Evolutionary conservation across 2,113 vertebrate species (phyloP).

Genomic region (Nannobrachium achirus): DNA sequence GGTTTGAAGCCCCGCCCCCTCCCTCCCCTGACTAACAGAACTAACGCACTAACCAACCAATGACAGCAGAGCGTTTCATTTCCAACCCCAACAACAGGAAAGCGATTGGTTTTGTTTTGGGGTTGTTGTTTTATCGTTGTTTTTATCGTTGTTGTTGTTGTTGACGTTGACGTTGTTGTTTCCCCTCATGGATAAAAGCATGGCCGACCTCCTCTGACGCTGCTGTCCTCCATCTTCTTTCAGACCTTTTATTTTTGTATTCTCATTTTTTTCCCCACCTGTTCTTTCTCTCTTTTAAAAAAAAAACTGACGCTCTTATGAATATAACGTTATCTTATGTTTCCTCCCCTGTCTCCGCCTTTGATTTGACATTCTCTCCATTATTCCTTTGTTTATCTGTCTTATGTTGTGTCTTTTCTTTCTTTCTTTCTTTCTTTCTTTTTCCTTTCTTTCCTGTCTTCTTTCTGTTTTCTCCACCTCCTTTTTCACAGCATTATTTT

Average conservation of each 20-base stretch:
- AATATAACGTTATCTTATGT: slow-evolving; percentile 95
- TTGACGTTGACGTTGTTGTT: slow-evolving; percentile 64
- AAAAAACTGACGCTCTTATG: slow-evolving; percentile 82
- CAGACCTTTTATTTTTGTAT: slow-evolving; percentile 54
- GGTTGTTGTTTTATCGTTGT: slow-evolving; percentile 62
- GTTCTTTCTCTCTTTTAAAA: slow-evolving; percentile 49
- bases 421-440: slow-evolving; percentile 46
- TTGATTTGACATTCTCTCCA: slow-evolving; percentile 70
- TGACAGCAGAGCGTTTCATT: slow-evolving; percentile 51
- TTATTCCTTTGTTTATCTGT: slow-evolving; percentile 82
- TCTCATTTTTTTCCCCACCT: slow-evolving; percentile 47
- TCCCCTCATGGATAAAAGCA: slow-evolving; percentile 75
- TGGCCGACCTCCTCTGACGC: slow-evolving; percentile 73
- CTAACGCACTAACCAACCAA: slow-evolving; percentile 74
- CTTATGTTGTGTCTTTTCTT: slow-evolving; percentile 86
- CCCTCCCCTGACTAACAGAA: slow-evolving; percentile 65
- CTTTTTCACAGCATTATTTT: slow-evolving; percentile 99
- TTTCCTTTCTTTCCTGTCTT: slow-evolving; percentile 62
- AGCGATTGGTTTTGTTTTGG: slow-evolving; percentile 43
- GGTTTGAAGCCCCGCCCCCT: slow-evolving; percentile 24
- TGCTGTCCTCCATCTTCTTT: slow-evolving; percentile 68
- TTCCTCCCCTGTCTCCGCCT: slow-evolving; percentile 90
- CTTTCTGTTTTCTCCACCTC: slow-evolving; percentile 67
- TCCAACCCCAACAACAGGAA: slow-evolving; percentile 50
- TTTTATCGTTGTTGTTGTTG: slow-evolving; percentile 38